Conservation (phyloP, 2,113 vertebrate species). For the Oreotrochilus melanogaster region DNA sequence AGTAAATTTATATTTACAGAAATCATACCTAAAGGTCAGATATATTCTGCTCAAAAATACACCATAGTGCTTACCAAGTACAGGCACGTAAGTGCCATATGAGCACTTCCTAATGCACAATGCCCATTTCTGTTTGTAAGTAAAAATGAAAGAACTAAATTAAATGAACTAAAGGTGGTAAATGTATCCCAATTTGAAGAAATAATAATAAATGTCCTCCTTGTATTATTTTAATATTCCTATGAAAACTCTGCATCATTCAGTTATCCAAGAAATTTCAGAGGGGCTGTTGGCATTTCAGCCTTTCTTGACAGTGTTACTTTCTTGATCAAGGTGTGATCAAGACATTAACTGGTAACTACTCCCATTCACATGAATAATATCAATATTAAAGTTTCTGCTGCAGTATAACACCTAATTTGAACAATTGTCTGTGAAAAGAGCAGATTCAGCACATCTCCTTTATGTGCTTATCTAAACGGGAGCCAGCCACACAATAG, state of each 20-base stretch:
- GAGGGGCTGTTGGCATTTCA: background rate
- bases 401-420: background rate
- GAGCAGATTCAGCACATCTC: constrained; percentile 29
- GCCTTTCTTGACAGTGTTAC: background rate
- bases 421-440: constrained; percentile 19
- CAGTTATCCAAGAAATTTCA: background rate
- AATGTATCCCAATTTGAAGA: background rate
- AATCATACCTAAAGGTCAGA: background rate
- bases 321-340: background rate
- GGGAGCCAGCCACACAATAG: background rate
- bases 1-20: background rate
- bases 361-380: background rate
- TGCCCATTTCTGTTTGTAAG: background rate
- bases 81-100: background rate
- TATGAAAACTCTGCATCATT: background rate
- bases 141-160: background rate
- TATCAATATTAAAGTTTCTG: background rate
- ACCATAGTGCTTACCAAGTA: background rate
- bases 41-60: background rate
- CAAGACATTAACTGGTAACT: background rate
- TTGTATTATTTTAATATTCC: background rate
- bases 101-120: background rate
- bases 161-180: background rate
- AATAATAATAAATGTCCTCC: background rate
- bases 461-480: constrained; percentile 41